Base-by-base conservation (phyloP, 1,140 invertebrate species). In the Halyomorpha halys region DNA sequence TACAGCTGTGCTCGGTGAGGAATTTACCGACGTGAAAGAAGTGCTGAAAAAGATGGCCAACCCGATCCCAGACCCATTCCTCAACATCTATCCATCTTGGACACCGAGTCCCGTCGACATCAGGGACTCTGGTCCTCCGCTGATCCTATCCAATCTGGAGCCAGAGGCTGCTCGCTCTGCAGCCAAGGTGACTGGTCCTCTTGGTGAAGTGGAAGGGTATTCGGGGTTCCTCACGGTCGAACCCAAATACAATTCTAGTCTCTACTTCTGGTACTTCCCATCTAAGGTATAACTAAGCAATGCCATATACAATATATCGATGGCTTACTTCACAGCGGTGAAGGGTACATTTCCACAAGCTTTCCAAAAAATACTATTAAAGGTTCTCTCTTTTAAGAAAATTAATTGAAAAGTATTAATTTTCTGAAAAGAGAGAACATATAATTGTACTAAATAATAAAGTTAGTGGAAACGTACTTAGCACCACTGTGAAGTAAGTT, bases 211-310 rank as follows among this genome's bases (percentile, higher is more conserved):
- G 4, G 44, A 44, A 47, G 39, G 60, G 6, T 61, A 61, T 16
- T 45, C 60, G 9, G 64, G 67, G 16, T 68, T 45, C 27, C 63
- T 65, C 44, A 61, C 62, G n/a, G 67, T 65, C 8, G 49, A 65
- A 5, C 18, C 60, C 15, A 61, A 56, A 5, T 68, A 66, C 62
- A 65, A 68, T 59, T 69, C 66, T 15, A 87, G 89, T 73, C 72
- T 86, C 64, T 90, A 86, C 72, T 89, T 90, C 74, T 89, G 86
- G 86, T 89, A 83, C 72, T 88, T 89, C 69, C 84, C 85, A 23
- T 77, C 84, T 1, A 75, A 80, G 19, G 39, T 56, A 25, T 11
- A n/a, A 30, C 27, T 30, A 30, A 30, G 27, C 27, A 30, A 4
- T 30, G 27, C 3, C 8, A 30, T 30, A 8, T 30, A 3, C 27